Percentiles rank a stretch among this genome's conserved stretches.
phyloP scores from a whole-genome alignment of 2,888 invertebrate genomes.

The Camptogramma bilineatum region DNA sequence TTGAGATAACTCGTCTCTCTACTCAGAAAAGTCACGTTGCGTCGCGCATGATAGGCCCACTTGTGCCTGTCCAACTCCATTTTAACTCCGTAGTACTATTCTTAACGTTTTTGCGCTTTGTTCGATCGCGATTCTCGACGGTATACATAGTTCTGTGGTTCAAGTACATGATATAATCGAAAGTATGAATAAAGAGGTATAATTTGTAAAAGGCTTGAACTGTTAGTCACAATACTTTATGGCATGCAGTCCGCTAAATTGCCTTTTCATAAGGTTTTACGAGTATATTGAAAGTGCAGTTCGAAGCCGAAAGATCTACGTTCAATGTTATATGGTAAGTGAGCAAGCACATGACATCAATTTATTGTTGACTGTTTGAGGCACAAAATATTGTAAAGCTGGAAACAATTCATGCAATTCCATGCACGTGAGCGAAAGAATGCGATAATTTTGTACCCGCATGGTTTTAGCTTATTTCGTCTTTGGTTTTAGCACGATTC shows the following conservation, averaged over 20 bases:
- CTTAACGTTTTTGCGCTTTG: too few species aligned
- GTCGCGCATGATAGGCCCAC: too few species aligned
- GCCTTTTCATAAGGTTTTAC: slow-evolving; percentile 21
- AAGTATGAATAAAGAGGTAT: too few species aligned
- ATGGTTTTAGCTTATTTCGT: slow-evolving; percentile 38
- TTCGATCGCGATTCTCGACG: too few species aligned
- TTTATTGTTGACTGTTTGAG: background rate
- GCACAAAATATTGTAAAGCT: background rate
- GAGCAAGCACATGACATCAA: background rate
- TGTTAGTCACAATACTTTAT: background rate
- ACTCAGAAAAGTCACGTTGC: too few species aligned
- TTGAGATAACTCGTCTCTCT: too few species aligned
- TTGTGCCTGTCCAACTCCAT: too few species aligned
- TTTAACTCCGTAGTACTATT: too few species aligned
- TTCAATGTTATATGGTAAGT: slow-evolving; percentile 2
- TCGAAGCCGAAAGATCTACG: background rate
- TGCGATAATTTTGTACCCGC: slow-evolving; percentile 13
- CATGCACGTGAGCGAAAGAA: slow-evolving; percentile 13
- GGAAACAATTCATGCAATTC: slow-evolving; percentile 10
- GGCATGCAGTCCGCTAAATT: slow-evolving; percentile 1
- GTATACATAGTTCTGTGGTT: too few species aligned
- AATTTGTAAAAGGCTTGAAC: too few species aligned
- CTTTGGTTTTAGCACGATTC: slow-evolving; percentile 38
- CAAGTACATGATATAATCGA: too few species aligned
- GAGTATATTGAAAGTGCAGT: slow-evolving; percentile 2